A percentile compares a stretch with the other conserved stretches of the same genome.
Conservation (phyloP, 2,113 vertebrate species). For the Malurus elegans region DNA sequence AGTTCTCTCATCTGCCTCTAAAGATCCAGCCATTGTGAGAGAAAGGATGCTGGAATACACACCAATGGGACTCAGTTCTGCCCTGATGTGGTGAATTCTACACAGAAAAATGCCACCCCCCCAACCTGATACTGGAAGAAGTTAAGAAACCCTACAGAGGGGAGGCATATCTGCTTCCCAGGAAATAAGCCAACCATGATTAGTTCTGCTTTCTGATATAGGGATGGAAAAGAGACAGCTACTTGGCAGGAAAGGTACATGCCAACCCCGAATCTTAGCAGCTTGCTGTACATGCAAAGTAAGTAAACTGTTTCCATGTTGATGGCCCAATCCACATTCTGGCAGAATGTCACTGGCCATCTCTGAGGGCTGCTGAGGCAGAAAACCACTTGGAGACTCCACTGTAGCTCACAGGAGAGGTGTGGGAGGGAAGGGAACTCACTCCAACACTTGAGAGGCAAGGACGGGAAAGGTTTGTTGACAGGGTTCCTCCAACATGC, state of each 20-base stretch:
- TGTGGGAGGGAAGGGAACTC: slow-evolving; percentile 39
- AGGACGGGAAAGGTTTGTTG: slow-evolving; percentile 38
- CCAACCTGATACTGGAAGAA: neutral
- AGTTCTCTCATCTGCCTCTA: neutral
- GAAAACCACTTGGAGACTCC: slow-evolving; percentile 47
- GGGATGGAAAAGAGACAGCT: neutral
- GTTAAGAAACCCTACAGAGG: neutral
- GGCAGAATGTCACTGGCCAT: neutral
- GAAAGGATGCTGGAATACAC: neutral
- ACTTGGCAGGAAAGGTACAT: slow-evolving; percentile 8
- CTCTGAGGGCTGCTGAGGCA: neutral
- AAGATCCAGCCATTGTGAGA: neutral
- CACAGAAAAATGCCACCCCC: neutral
- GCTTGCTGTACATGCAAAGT: slow-evolving; percentile 43
- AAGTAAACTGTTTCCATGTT: slow-evolving; percentile 15
- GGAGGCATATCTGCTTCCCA: neutral
- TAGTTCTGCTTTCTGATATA: neutral
- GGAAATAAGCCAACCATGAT: neutral
- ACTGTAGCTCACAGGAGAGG: slow-evolving; percentile 50
- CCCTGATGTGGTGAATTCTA: neutral
- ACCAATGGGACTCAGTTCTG: neutral
- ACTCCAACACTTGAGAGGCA: slow-evolving; percentile 31
- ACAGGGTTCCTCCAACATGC: slow-evolving; percentile 54
- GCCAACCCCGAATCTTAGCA: slow-evolving; percentile 36
- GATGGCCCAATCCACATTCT: neutral